A percentile compares a stretch with the other conserved stretches of the same genome.
phyloP scores from a whole-genome alignment of 2,113 vertebrate species.

The Pituophis catenifer region DNA sequence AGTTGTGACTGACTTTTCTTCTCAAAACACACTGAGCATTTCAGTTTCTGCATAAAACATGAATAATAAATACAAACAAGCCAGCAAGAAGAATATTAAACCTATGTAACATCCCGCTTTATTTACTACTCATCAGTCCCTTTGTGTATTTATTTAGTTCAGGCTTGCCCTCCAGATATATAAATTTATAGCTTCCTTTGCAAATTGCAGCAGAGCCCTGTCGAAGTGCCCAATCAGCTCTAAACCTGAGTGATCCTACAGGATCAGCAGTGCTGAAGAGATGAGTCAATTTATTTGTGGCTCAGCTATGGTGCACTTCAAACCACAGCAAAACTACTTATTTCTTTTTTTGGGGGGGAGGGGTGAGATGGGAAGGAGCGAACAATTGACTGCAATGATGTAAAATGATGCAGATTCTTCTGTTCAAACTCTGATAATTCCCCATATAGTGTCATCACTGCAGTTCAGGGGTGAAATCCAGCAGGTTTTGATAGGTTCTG shows the following conservation, averaged over 20 bases:
- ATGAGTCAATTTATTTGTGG: neutral
- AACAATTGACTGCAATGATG: neutral
- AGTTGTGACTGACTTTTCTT: neutral
- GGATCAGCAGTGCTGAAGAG: neutral
- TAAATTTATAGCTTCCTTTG: neutral
- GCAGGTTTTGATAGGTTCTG: no score
- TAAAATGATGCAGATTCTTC: neutral
- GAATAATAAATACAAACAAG: neutral
- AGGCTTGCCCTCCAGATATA: neutral
- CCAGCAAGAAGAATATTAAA: neutral
- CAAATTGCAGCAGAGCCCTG: neutral
- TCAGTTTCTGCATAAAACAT: neutral
- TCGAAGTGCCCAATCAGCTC: neutral
- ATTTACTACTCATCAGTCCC: neutral
- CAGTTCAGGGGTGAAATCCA: no score
- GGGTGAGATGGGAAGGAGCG: no score
- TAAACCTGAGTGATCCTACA: neutral
- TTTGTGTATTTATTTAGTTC: neutral
- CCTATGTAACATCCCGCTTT: neutral
- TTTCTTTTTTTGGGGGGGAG: no score
- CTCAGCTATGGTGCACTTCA: neutral
- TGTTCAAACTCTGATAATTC: neutral
- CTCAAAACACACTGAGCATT: neutral
- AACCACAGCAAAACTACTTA: neutral
- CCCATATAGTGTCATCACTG: neutral